A percentile compares a stretch with the other conserved stretches of the same genome.
Evolutionary conservation across 2,797 vertebrate genomes (phyloP).

Genomic region (Amphiprion clarkii): DNA sequence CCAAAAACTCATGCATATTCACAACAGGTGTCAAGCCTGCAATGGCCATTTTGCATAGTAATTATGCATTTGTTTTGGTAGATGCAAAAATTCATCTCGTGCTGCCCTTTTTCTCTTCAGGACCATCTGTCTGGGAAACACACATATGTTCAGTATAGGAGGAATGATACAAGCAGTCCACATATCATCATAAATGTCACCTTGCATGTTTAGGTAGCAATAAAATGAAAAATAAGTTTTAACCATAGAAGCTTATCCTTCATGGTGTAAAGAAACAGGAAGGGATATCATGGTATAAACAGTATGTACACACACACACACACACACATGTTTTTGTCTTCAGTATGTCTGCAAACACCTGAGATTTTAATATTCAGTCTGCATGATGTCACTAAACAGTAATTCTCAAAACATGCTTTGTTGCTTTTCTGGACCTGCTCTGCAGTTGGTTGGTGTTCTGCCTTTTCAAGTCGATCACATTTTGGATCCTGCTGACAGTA

Average conservation of each 20-base stretch:
- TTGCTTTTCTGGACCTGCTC: too few relatives aligned
- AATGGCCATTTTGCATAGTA: constrained; percentile 62
- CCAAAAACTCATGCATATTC: constrained; percentile 80
- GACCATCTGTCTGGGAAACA: constrained; percentile 42
- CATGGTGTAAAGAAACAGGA: not conserved
- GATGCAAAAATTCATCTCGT: constrained; percentile 13
- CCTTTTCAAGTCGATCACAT: too few relatives aligned
- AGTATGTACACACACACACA: too few relatives aligned
- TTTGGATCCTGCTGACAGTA: too few relatives aligned
- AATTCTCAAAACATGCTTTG: too few relatives aligned
- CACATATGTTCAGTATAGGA: constrained; percentile 10
- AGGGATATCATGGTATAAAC: too few relatives aligned
- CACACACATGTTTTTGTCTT: too few relatives aligned
- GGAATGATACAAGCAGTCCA: not conserved
- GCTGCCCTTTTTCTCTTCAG: constrained; percentile 16
- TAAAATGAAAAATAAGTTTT: constrained; percentile 1
- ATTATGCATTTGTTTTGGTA: constrained; percentile 58
- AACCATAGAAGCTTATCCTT: too few relatives aligned
- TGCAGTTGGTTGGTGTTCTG: too few relatives aligned
- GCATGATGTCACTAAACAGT: too few relatives aligned
- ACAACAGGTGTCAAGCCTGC: constrained; percentile 60
- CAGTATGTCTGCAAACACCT: too few relatives aligned
- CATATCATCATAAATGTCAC: constrained; percentile 1
- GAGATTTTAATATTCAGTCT: too few relatives aligned
- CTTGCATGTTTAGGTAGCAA: not conserved